Conservation (phyloP, 2,113 vertebrate genomes). For the Sula dactylatra region DNA sequence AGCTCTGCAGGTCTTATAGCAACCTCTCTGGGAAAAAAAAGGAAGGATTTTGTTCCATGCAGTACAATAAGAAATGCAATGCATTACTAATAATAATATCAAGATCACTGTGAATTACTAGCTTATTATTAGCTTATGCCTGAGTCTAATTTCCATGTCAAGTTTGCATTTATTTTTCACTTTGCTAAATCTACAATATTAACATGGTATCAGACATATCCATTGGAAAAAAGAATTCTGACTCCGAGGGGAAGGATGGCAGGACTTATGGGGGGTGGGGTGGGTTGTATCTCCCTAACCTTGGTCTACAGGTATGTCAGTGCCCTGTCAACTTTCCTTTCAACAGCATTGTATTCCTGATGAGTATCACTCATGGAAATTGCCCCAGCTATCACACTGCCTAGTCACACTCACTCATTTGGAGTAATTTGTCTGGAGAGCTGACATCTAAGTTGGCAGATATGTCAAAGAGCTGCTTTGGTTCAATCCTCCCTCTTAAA, state of each 20-base stretch:
- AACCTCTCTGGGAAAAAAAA: neutral
- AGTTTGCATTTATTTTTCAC: neutral
- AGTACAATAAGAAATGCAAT: neutral
- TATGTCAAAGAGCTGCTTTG: conserved; percentile 17
- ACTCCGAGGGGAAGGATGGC: neutral
- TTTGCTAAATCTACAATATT: neutral
- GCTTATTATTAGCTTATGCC: neutral
- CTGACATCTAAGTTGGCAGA: neutral
- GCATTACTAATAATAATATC: neutral
- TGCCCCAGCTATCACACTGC: neutral
- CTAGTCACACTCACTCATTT: neutral
- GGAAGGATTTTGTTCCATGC: neutral
- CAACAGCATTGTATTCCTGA: neutral
- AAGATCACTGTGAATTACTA: neutral
- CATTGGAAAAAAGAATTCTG: neutral
- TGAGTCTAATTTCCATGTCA: neutral
- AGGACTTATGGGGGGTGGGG: neutral
- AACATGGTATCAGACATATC: neutral
- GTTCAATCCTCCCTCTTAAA: neutral
- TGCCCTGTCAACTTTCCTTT: neutral
- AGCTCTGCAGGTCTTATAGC: neutral
- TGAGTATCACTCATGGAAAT: neutral
- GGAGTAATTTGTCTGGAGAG: neutral
- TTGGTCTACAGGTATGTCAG: neutral
- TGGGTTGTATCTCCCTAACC: neutral